phyloP scores from a whole-genome alignment of 37 sponge, comb jelly and placozoan species.

The Mnemiopsis leidyi region DNA sequence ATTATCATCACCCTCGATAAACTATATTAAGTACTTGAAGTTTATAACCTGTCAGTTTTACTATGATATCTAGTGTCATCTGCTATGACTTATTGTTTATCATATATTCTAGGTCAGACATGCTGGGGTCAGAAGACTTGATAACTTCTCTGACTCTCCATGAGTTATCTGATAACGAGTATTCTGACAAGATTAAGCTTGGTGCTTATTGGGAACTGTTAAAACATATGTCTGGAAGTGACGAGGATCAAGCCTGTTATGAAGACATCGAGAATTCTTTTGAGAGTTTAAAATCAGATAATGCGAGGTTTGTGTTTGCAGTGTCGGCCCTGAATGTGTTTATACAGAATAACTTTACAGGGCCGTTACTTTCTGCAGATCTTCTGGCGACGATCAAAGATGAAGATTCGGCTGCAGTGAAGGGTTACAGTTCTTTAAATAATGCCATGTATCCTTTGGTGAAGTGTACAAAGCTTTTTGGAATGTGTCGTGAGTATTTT shows the following conservation, averaged over 20 bases:
- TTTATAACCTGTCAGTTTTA: too few relatives aligned
- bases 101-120: not conserved
- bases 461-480: not conserved
- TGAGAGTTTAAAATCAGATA: not conserved
- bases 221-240: not conserved
- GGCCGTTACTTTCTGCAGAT: not conserved
- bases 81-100: too few relatives aligned
- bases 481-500: not conserved
- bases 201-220: constrained; percentile 51
- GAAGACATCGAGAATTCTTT: not conserved
- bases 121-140: not conserved
- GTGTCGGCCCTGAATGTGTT: constrained; percentile 41
- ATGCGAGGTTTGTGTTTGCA: not conserved
- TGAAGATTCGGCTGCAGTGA: not conserved
- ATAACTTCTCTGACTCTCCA: constrained; percentile 3
- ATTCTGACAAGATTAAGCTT: not conserved
- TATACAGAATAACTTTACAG: constrained; percentile 59
- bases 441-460: constrained; percentile 58
- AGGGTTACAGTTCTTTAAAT: not conserved
- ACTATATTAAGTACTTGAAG: too few relatives aligned
- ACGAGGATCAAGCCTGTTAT: constrained; percentile 1
- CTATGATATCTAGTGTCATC: too few relatives aligned
- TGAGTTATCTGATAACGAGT: not conserved
- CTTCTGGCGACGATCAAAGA: not conserved
- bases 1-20: too few relatives aligned